A percentile compares a stretch with the other conserved stretches of the same genome.
Conservation (phyloP, 1,140 invertebrate genomes). For the Penaeus chinensis region DNA sequence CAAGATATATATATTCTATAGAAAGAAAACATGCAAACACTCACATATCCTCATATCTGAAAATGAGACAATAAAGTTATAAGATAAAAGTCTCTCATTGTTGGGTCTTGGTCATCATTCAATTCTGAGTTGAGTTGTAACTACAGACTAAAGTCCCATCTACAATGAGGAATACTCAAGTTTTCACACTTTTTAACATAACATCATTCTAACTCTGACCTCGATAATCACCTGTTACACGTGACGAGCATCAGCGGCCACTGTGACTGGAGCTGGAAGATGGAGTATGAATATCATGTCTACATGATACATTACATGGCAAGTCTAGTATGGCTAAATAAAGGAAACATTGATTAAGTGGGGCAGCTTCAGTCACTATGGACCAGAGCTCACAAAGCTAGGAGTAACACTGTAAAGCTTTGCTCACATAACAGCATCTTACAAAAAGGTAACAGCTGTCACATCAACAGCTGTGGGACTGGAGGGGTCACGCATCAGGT, state of each 20-base stretch:
- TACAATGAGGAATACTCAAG: not conserved
- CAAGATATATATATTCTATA: conserved; percentile 41
- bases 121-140: not conserved
- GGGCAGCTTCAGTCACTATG: conserved; percentile 28
- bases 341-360: conserved; percentile 36
- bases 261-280: conserved; percentile 36
- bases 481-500: conserved; percentile 48
- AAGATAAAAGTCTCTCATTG: conserved; percentile 34
- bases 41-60: conserved; percentile 51
- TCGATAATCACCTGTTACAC: conserved; percentile 35
- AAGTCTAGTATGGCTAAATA: conserved; percentile 40
- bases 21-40: conserved; percentile 52
- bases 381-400: conserved; percentile 23
- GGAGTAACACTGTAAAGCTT: conserved; percentile 32
- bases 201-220: conserved; percentile 29
- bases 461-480: conserved; percentile 36
- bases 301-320: conserved; percentile 28
- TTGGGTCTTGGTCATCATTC: conserved; percentile 30
- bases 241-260: conserved; percentile 15
- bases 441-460: conserved; percentile 34
- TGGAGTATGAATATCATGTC: conserved; percentile 24
- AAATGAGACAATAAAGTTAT: conserved; percentile 44
- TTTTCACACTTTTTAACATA: conserved; percentile 20
- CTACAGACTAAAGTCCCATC: no score
- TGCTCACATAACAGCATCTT: conserved; percentile 17